These are phyloP conservation scores for Hippocampus zosterae DNA, from an alignment of 2,113 vertebrate species.

Conservation along the genomic window DNA sequence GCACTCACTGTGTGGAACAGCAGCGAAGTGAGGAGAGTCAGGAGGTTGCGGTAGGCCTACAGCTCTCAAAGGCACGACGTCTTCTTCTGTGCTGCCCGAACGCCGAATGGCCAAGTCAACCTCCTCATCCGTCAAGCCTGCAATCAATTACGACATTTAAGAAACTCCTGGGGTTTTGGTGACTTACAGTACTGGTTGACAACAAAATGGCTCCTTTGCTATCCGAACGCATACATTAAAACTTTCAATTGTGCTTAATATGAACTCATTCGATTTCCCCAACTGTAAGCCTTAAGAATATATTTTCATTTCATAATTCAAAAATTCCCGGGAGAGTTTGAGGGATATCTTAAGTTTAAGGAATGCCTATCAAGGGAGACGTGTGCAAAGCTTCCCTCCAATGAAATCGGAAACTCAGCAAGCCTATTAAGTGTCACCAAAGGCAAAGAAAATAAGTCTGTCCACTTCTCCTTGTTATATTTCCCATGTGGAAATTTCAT, in stretches of 20 bases:
- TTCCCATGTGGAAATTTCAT: constrained; percentile 77
- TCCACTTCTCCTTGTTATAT: constrained; percentile 74
- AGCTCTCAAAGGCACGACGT: constrained; percentile 68
- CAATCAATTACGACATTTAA: constrained; percentile 38
- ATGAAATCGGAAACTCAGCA: constrained; percentile 63
- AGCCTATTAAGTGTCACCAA: constrained; percentile 71
- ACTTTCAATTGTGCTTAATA: constrained; percentile 34
- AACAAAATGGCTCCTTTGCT: constrained; percentile 41
- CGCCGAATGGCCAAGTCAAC: constrained; percentile 92
- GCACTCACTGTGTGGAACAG: constrained; percentile 75
- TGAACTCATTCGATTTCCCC: constrained; percentile 47
- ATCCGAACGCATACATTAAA: constrained; percentile 29
- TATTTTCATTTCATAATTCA: constrained; percentile 59
- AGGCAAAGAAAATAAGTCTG: constrained; percentile 72
- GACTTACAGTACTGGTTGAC: constrained; percentile 22
- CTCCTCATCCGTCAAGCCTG: constrained; percentile 93
- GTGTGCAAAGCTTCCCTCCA: constrained; percentile 50
- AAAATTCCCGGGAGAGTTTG: constrained; percentile 47
- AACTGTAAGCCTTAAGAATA: constrained; percentile 38
- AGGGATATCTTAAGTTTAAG: constrained; percentile 22
- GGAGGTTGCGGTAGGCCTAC: constrained; percentile 59
- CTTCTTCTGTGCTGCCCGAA: constrained; percentile 81
- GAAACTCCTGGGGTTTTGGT: constrained; percentile 1
- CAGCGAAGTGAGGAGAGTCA: constrained; percentile 69
- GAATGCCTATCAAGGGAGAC: constrained; percentile 53